phyloP scores from a whole-genome alignment of 2,113 vertebrate genomes.

The Perccottus glenii region DNA sequence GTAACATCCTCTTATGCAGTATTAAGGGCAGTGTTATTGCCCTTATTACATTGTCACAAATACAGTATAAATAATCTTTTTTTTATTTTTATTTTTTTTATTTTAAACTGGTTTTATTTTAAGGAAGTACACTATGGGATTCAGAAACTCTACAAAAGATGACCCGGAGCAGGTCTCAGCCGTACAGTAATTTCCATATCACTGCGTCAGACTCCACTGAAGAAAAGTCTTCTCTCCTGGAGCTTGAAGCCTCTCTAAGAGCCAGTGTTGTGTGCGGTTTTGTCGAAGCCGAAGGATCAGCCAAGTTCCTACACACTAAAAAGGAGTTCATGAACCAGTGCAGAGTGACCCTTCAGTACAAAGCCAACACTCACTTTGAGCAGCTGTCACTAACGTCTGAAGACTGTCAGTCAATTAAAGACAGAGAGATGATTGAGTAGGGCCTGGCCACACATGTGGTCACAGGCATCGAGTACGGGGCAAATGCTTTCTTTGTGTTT shows the following conservation, averaged over 20 bases:
- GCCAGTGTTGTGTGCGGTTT: neutral
- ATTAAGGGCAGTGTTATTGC: too few relatives aligned
- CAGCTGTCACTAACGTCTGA: too few relatives aligned
- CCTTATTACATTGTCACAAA: too few relatives aligned
- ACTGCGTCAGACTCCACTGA: neutral
- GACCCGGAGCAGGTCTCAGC: neutral
- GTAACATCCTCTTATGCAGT: too few relatives aligned
- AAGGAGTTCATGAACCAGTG: too few relatives aligned
- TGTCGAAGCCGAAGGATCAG: neutral
- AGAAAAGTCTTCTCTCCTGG: neutral
- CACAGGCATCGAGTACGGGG: too few relatives aligned
- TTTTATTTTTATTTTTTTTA: too few relatives aligned
- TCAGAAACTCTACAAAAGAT: neutral
- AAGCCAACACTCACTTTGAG: too few relatives aligned
- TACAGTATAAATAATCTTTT: too few relatives aligned
- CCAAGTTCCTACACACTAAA: neutral
- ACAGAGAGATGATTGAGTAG: too few relatives aligned
- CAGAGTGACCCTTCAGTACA: neutral
- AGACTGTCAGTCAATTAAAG: too few relatives aligned
- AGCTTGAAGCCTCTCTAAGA: neutral
- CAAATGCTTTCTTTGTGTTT: too few relatives aligned
- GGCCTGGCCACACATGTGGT: slow-evolving; percentile 8
- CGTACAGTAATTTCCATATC: neutral
- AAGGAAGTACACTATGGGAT: neutral
- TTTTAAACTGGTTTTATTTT: neutral